A percentile compares a stretch with the other conserved stretches of the same genome.
These are phyloP conservation scores for Lagodon rhomboides DNA, from an alignment of 2,797 vertebrate species.

Conservation along the genomic window DNA sequence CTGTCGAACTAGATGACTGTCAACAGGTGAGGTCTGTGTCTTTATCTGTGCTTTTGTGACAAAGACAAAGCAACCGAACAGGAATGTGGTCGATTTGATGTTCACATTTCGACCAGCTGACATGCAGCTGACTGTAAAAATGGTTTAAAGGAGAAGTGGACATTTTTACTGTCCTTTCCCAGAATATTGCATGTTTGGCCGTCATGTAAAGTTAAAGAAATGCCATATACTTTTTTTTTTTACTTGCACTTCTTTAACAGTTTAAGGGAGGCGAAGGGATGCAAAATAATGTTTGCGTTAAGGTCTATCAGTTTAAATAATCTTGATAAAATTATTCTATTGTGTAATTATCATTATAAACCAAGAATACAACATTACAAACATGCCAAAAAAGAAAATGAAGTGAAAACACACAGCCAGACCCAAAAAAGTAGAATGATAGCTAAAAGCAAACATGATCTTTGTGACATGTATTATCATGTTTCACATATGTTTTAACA, in stretches of 20 bases:
- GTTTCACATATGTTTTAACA: background rate
- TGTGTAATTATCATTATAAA: background rate
- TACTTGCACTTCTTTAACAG: background rate
- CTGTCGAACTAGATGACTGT: background rate
- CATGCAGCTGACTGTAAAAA: background rate
- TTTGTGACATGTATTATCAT: background rate
- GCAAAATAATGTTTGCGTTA: background rate
- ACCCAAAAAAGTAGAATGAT: background rate
- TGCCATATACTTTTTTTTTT: background rate
- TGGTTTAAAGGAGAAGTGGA: background rate
- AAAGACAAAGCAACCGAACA: background rate
- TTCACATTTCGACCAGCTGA: background rate
- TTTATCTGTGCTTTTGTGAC: background rate
- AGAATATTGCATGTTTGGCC: background rate
- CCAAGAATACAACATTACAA: background rate
- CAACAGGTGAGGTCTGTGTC: conserved; percentile 1
- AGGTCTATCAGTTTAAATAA: background rate
- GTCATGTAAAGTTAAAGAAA: background rate
- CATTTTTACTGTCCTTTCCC: background rate
- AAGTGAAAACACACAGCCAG: background rate
- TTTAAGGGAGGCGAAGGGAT: background rate
- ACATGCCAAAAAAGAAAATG: background rate
- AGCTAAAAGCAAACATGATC: background rate
- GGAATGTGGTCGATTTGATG: background rate
- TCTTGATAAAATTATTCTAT: background rate